Base-by-base conservation (phyloP, 2,888 invertebrate species). In the Molorchus minor region DNA sequence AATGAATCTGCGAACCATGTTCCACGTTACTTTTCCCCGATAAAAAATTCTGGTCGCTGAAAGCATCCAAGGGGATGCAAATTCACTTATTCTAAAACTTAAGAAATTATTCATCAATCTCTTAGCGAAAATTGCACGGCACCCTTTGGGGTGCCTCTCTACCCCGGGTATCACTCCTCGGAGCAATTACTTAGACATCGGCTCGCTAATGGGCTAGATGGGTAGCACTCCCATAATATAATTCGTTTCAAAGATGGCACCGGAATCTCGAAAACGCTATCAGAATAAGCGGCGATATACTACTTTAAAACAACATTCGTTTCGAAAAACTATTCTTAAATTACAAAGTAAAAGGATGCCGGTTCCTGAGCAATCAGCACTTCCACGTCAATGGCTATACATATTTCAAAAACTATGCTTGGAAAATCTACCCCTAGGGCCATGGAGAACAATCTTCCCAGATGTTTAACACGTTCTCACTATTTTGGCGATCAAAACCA, bases 61-160 rank as follows among this genome's bases (percentile, higher is more conserved):
- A 58, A 52, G 56, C 59, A 60, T 64, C 61, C 61, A 57, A 62
- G 61, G 65, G 62, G 58, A 66, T 60, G 59, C 60, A 68, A 56
- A 64, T 71, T 66, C 67, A 66, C 70, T 70, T 68, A 71, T 71
- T 71, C 71, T 73, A 69, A 71, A 73, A 74, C 67, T 72, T 70
- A 59, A 67, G 69, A 71, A 75, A 75, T 75, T 74, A 75, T 75
- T 75, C 72, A 75, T 73, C 72, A 72, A 68, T 71, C 72, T 72
- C 67, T 72, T 73, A 71, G 70, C 62, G 65, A 49, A 65, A 65
- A 62, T 64, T 64, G 63, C 62, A 56, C 53, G 51, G 54, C 62
- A 65, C 61, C 65, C 65, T 62, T 62, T 65, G 57, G 56, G 56
- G 56, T 60, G 65, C 62, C 43, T 58, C 8, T 12, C 3, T n/a